Percentiles rank a stretch among this genome's conserved stretches.
Conservation (phyloP, 2,888 invertebrate genomes). For the Drosophila barbarae region DNA sequence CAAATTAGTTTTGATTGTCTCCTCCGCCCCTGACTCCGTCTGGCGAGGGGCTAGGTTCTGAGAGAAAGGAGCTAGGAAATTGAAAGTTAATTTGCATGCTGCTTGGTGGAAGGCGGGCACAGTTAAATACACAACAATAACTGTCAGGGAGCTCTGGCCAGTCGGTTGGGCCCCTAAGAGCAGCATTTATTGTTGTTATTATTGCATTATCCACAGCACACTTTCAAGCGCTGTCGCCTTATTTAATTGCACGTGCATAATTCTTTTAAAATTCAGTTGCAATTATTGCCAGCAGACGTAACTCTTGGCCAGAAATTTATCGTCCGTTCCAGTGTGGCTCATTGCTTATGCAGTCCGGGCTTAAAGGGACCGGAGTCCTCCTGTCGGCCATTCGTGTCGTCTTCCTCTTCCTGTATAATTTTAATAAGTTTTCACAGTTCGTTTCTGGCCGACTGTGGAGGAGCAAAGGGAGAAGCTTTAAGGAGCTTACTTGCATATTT, state of each 20-base stretch:
- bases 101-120: conserved; percentile 58
- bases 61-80: conserved; percentile 56
- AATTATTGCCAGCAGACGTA: conserved; percentile 54
- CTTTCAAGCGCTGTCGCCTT: conserved; percentile 51
- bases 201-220: conserved; percentile 64
- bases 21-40: conserved; percentile 42
- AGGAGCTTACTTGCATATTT: conserved; percentile 73
- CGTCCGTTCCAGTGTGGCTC: conserved; percentile 46
- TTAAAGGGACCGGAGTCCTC: conserved; percentile 48
- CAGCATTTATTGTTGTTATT: conserved; percentile 64
- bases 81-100: conserved; percentile 75
- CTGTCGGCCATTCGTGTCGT: not conserved
- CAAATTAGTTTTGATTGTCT: conserved; percentile 75
- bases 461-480: conserved; percentile 41
- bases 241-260: conserved; percentile 75
- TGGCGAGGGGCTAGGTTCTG: not conserved
- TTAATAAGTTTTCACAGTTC: conserved; percentile 52
- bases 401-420: conserved; percentile 52
- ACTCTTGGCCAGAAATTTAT: conserved; percentile 52
- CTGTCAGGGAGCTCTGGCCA: conserved; percentile 39
- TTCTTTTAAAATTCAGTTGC: conserved; percentile 73
- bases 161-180: conserved; percentile 11
- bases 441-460: conserved; percentile 32
- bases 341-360: conserved; percentile 65
- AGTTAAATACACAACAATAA: conserved; percentile 72